phyloP scores from a whole-genome alignment of 2,113 vertebrate genomes.

The Equus przewalskii region DNA sequence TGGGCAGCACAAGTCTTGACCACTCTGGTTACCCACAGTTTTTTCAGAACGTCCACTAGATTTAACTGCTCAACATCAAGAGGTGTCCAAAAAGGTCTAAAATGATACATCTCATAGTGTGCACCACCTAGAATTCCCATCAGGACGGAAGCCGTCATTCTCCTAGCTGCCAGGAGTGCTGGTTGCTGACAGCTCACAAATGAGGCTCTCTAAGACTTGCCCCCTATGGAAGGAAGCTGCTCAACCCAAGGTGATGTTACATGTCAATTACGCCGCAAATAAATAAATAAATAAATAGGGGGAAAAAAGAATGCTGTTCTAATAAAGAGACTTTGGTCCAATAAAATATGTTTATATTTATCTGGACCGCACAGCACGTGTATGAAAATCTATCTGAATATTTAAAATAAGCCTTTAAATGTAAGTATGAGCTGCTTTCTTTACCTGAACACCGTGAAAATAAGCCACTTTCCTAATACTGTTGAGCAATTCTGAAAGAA shows the following conservation, averaged over 20 bases:
- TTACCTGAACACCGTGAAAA: not conserved
- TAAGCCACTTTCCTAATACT: not conserved
- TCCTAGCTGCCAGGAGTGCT: not conserved
- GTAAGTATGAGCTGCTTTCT: not conserved
- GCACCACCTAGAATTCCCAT: not conserved
- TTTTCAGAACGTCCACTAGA: slow-evolving; percentile 91
- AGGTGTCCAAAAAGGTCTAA: slow-evolving; percentile 86
- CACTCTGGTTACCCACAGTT: slow-evolving; percentile 90
- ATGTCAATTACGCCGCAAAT: not conserved
- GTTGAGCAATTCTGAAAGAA: not conserved
- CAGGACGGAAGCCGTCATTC: not conserved
- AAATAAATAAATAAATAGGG: not conserved
- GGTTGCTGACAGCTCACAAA: not conserved
- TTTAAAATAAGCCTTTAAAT: not conserved
- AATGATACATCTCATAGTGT: slow-evolving; percentile 84
- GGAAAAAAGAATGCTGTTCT: not conserved
- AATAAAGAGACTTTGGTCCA: not conserved
- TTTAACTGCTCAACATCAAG: slow-evolving; percentile 85
- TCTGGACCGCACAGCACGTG: not conserved
- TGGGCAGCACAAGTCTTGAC: slow-evolving; percentile 84
- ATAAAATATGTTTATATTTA: not conserved
- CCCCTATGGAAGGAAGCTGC: not conserved
- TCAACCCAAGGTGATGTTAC: not conserved
- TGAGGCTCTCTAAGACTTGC: not conserved
- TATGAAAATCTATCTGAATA: slow-evolving; percentile 3